These are phyloP conservation scores for Sceliomorpha sp. DNA, from an alignment of 2,888 invertebrate genomes.

Conservation along the genomic window DNA sequence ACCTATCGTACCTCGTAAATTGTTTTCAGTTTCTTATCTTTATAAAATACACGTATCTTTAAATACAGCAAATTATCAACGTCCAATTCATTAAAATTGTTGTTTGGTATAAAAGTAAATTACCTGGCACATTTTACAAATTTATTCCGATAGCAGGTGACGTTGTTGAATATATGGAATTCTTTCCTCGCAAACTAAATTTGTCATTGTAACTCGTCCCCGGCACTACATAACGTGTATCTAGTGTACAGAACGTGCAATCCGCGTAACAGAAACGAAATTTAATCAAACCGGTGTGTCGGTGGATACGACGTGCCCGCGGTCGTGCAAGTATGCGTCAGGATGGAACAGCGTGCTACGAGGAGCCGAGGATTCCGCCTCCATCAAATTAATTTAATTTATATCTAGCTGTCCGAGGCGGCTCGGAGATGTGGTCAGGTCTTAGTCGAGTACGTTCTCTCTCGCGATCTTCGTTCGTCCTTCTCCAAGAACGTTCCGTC, in stretches of 20 bases:
- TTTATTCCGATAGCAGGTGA: no score
- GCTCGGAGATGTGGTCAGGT: constrained; percentile 63
- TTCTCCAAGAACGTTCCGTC: constrained; percentile 20
- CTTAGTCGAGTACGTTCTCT: constrained; percentile 61
- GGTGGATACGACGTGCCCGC: constrained; percentile 62
- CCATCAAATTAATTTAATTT: constrained; percentile 78
- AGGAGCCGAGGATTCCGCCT: constrained; percentile 63
- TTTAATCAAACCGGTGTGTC: constrained; percentile 72
- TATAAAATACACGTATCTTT: no score
- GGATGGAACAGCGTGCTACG: constrained; percentile 40
- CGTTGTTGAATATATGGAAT: neutral
- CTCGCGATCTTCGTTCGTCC: constrained; percentile 31
- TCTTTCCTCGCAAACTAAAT: constrained; percentile 8
- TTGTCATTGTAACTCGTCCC: constrained; percentile 2
- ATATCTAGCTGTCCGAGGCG: constrained; percentile 70
- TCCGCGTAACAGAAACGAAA: constrained; percentile 58
- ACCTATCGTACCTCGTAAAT: no score
- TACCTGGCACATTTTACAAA: no score
- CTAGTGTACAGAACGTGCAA: constrained; percentile 49
- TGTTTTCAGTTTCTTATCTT: no score
- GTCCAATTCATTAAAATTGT: no score
- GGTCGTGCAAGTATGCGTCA: constrained; percentile 68
- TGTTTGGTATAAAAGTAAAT: no score
- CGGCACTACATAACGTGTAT: constrained; percentile 13
- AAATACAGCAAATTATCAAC: no score